A percentile compares a stretch with the other conserved stretches of the same genome.
These are phyloP conservation scores for Zophobas atratus DNA, from an alignment of 1,140 invertebrate species.

Conservation along the genomic window DNA sequence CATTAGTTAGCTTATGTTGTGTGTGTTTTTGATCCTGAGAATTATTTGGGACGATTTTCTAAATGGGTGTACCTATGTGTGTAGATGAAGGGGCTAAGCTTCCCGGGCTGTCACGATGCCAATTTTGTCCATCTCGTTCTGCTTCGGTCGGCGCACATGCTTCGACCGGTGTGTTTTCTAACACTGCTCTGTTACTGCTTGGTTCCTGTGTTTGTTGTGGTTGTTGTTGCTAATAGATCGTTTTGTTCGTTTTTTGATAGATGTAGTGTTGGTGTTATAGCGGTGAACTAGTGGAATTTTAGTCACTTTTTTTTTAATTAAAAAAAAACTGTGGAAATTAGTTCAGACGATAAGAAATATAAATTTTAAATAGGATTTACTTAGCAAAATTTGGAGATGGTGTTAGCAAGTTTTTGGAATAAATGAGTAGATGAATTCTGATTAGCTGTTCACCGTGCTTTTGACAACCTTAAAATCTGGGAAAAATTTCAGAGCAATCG, in stretches of 20 bases:
- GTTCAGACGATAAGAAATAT: too few species aligned
- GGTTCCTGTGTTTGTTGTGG: conserved; percentile 28
- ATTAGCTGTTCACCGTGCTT: too few species aligned
- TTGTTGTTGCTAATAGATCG: neutral
- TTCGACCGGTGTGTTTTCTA: conserved; percentile 90
- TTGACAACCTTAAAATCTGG: too few species aligned
- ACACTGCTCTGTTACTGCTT: conserved; percentile 57
- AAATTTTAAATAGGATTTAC: too few species aligned
- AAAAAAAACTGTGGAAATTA: too few species aligned
- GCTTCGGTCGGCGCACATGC: conserved; percentile 93
- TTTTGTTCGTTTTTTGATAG: neutral
- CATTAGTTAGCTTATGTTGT: conserved; percentile 27
- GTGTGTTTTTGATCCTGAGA: conserved; percentile 13
- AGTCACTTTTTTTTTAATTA: too few species aligned
- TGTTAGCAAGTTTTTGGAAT: too few species aligned
- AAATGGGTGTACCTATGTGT: conserved; percentile 58
- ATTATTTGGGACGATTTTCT: conserved; percentile 3
- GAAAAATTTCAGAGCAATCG: too few species aligned
- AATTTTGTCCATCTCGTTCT: conserved; percentile 94
- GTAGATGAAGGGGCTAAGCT: conserved; percentile 95
- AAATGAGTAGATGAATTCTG: too few species aligned
- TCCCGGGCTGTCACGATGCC: conserved; percentile 94
- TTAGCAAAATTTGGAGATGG: too few species aligned
- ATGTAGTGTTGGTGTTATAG: conserved; percentile 17
- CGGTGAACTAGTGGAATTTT: neutral